Evolutionary conservation across 2,113 vertebrate genomes (phyloP), one percentile per base, ranked within the genome.

Genomic region (Campylomormyrus tamandua): DNA sequence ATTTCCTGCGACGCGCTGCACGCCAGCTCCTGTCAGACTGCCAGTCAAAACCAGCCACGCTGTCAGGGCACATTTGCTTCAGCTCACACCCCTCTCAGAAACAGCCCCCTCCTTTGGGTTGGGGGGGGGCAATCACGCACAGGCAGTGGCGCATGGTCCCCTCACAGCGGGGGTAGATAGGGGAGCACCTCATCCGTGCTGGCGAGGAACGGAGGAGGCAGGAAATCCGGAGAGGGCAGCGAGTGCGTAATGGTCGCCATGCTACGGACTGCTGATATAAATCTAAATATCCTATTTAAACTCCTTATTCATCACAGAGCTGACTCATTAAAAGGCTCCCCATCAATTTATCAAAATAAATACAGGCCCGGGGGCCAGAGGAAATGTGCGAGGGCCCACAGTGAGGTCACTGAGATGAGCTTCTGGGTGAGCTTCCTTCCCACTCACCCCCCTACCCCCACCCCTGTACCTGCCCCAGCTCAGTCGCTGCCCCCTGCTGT

Each of bases 251-350:
- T 92, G 95, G 94, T 94, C 94, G 93, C 91, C 52, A 31, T 90
- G 91, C 89, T 90, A 90, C 91, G 92, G 92, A 87, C 94, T 91
- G 90, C 39, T 92, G 94, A 95, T 95, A 95, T 95, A 93, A 95
- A 95, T 95, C 95, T 96, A 94, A 94, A 95, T 95, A 94, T 95
- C 93, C 94, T 93, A 94, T 94, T 95, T 94, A 95, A 94, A 92
- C 92, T 91, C 92, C 94, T 94, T 95, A 93, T 94, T 96, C 94
- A 95, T 95, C 93, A 94, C 74, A 15, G 88, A 45, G 24, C 89
- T 94, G 95, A 94, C 95, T 95, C 95, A 95, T 95, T 95, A 94
- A 91, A 83, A 0, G 89, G 91, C 90, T 92, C 90, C 93, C 92
- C 90, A 91, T 90, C 93, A 92, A 94, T 95, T 95, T 87, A 94